Percentiles rank a stretch among this genome's conserved stretches.
These are phyloP conservation scores for Pedionomus torquatus DNA, from an alignment of 2,113 vertebrate genomes.

Conservation along the genomic window DNA sequence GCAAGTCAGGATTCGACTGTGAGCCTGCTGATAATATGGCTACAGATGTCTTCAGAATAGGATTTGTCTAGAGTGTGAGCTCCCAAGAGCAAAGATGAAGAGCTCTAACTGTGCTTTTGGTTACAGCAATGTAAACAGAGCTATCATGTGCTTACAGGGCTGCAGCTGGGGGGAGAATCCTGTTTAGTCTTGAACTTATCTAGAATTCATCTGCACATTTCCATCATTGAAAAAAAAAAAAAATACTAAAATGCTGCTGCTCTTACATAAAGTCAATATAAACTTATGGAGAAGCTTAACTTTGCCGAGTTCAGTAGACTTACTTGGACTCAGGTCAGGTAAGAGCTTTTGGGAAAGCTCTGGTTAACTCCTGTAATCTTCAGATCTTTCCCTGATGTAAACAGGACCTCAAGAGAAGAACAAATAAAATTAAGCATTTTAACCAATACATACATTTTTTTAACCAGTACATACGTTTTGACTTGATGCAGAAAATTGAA, in stretches of 20 bases:
- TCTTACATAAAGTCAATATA: not conserved
- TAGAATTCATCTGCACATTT: not conserved
- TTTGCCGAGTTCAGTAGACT: not conserved
- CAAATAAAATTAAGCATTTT: constrained; percentile 1
- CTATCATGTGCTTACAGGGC: not conserved
- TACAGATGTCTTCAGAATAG: not conserved
- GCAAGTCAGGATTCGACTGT: not conserved
- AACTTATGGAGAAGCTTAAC: not conserved
- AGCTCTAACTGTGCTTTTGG: not conserved
- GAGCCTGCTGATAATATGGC: not conserved
- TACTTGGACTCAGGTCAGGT: not conserved
- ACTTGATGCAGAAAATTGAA: not conserved
- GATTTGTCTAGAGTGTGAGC: not conserved
- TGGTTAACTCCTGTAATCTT: constrained; percentile 2
- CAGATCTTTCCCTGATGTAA: not conserved
- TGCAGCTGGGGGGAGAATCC: not conserved
- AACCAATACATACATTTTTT: not conserved
- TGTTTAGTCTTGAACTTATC: not conserved
- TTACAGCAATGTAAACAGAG: not conserved
- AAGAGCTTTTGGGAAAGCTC: not conserved
- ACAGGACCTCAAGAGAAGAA: constrained; percentile 26
- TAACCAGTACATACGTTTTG: not conserved
- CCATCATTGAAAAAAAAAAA: not conserved
- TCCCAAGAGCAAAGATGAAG: not conserved
- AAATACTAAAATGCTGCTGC: not conserved